phyloP scores from a whole-genome alignment of 2,797 vertebrate species.

The Sebastes dallii region DNA sequence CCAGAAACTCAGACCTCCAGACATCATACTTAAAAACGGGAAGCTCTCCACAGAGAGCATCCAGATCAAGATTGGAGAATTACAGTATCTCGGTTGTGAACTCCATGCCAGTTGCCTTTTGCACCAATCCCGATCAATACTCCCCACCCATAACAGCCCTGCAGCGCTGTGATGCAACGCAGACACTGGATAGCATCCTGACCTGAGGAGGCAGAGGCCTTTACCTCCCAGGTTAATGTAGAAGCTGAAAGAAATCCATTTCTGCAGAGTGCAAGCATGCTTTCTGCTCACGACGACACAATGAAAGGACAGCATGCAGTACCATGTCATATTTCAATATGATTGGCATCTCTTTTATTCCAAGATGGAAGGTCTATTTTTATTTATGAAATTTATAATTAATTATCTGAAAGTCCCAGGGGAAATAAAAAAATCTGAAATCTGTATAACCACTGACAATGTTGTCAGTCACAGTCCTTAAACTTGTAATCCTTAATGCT shows the following conservation, averaged over 20 bases:
- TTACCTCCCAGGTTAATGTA: conserved; percentile 38
- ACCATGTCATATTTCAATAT: not conserved
- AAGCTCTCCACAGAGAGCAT: conserved; percentile 8
- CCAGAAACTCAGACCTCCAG: conserved; percentile 2
- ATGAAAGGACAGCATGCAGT: not conserved
- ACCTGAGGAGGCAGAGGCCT: conserved; percentile 32
- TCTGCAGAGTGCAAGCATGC: not conserved
- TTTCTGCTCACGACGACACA: not conserved
- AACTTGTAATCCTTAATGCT: not conserved
- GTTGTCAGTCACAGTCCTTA: not conserved
- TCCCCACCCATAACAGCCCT: conserved; percentile 36
- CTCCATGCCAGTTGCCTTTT: conserved; percentile 28
- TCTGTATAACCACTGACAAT: not conserved
- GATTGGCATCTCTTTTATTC: not conserved
- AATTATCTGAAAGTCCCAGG: not conserved
- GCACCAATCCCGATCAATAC: conserved; percentile 50
- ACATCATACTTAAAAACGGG: conserved; percentile 14
- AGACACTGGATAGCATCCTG: conserved; percentile 7
- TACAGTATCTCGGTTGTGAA: conserved; percentile 38
- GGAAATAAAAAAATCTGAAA: not conserved
- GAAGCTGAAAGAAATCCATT: conserved; percentile 42
- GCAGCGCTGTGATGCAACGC: conserved; percentile 28
- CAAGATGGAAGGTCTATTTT: not conserved
- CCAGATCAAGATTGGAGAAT: conserved; percentile 30
- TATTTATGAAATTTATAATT: not conserved